These are phyloP conservation scores for Equus przewalskii DNA, from an alignment of 2,113 vertebrate genomes.

Conservation along the genomic window DNA sequence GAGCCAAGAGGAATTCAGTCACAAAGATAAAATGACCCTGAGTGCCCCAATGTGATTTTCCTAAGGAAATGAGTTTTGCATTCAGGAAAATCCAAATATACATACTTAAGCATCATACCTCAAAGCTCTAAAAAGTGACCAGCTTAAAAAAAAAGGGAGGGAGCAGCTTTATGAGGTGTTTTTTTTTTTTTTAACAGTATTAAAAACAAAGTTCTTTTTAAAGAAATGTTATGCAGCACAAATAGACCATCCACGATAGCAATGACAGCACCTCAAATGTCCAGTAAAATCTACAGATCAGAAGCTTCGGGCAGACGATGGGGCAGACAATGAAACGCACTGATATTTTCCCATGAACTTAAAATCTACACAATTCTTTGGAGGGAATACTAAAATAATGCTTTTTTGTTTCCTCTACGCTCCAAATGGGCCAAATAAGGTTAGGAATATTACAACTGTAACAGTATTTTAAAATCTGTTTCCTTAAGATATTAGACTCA, in stretches of 20 bases:
- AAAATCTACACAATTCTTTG: not conserved
- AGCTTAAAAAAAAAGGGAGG: not conserved
- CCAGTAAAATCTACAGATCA: not conserved
- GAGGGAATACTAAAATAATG: not conserved
- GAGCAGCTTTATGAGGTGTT: not conserved
- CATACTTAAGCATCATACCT: not conserved
- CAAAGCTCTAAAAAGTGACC: not conserved
- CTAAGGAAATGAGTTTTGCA: not conserved
- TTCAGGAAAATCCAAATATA: constrained; percentile 40
- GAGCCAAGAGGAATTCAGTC: not conserved
- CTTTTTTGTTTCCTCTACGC: not conserved
- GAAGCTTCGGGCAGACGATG: not conserved
- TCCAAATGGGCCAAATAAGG: not conserved
- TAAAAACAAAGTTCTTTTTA: not conserved
- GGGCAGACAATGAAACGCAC: not conserved
- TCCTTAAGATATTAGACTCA: constrained; percentile 5
- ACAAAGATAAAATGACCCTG: not conserved
- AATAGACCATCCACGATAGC: not conserved
- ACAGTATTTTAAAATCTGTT: not conserved
- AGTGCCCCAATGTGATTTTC: not conserved
- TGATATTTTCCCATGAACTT: not conserved
- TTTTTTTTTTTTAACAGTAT: not conserved
- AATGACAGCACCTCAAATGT: not conserved
- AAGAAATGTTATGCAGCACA: not conserved
- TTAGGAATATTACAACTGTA: constrained; percentile 23